phyloP scores from a whole-genome alignment of 2,888 invertebrate species.

The Salticus scenicus region DNA sequence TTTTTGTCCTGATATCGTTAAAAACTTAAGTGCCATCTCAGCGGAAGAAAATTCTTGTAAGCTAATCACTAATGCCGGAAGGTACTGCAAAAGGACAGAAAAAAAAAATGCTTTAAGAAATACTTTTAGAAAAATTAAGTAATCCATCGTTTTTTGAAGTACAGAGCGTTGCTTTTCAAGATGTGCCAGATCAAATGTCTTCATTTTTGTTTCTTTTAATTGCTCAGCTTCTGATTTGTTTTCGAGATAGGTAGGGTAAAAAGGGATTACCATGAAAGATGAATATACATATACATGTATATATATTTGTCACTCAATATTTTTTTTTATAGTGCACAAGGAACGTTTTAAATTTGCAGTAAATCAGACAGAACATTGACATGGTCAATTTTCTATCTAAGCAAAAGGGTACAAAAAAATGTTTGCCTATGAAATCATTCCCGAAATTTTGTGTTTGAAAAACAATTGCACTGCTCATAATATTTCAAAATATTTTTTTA shows the following conservation, averaged over 20 bases:
- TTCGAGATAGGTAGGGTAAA: background rate
- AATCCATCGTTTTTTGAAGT: slow-evolving; percentile 41
- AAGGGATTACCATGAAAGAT: slow-evolving; percentile 15
- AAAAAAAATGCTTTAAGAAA: slow-evolving; percentile 18
- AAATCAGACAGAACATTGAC: too few relatives aligned
- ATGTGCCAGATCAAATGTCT: slow-evolving; percentile 28
- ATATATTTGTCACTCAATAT: background rate
- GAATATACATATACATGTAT: background rate
- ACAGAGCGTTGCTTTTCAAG: slow-evolving; percentile 8
- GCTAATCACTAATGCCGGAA: slow-evolving; percentile 47
- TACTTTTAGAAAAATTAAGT: slow-evolving; percentile 27
- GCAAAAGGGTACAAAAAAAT: too few relatives aligned
- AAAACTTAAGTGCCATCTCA: slow-evolving; percentile 43
- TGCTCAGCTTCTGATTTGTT: background rate
- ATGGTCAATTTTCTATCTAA: too few relatives aligned
- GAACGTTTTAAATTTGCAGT: too few relatives aligned
- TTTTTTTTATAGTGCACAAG: too few relatives aligned
- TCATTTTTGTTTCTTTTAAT: slow-evolving; percentile 3
- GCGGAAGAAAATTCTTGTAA: slow-evolving; percentile 42
- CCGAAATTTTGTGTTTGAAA: too few relatives aligned
- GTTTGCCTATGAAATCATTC: too few relatives aligned
- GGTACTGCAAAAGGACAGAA: slow-evolving; percentile 14
- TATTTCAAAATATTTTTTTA: too few relatives aligned
- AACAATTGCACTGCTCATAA: too few relatives aligned
- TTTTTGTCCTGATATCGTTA: slow-evolving; percentile 24